Evolutionary conservation across 2,888 invertebrate species (phyloP), one percentile per base, ranked within the genome.

Genomic region (Ochropacha duplaris): DNA sequence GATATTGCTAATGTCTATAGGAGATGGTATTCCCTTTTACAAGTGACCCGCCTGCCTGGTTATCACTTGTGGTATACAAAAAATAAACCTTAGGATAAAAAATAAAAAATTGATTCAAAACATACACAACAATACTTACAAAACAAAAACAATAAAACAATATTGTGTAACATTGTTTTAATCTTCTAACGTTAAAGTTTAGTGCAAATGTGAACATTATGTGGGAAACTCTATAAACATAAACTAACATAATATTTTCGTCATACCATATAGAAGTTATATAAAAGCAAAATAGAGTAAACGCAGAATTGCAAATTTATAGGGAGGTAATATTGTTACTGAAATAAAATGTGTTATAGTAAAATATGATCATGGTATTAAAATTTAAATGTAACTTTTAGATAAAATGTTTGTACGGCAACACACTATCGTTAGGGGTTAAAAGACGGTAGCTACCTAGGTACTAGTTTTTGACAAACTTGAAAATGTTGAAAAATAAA

Each of bases 131-230:
- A 50, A 39, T 34, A 61, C 60, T 58, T 22, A 57, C 56, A 58
- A 5, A 61, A 28, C 26, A 54, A 58, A 31, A 56, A 3, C 52
- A 58, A 31, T 54, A 55, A 28, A 4, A 39, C 31, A 14, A n/a
- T 28, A 52, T 52, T 55, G n/a, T 54, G 55, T 34, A 57, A 58
- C 62, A 62, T 62, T 49, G 26, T 49, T 22, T 49, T 36, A 36
- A 36, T n/a, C 44, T 19, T 19, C 8, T 1, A n/a, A n/a, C 44
- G 19, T 9, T 44, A 19, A 44, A 19, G 44, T 44, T 19, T 9
- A 8, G 9, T 9, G 6, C 19, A 11, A 9, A 19, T 19, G 8
- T 19, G 19, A 44, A 1, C 36, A n/a, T 36, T 36, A n/a, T 44
- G n/a, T 44, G 16, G 44, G 16, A 44, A 19, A 44, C 16, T n/a